Percentiles rank a stretch among this genome's conserved stretches.
phyloP scores from a whole-genome alignment of 92 coral and sea anemone species.

The Galaxea fascicularis region DNA sequence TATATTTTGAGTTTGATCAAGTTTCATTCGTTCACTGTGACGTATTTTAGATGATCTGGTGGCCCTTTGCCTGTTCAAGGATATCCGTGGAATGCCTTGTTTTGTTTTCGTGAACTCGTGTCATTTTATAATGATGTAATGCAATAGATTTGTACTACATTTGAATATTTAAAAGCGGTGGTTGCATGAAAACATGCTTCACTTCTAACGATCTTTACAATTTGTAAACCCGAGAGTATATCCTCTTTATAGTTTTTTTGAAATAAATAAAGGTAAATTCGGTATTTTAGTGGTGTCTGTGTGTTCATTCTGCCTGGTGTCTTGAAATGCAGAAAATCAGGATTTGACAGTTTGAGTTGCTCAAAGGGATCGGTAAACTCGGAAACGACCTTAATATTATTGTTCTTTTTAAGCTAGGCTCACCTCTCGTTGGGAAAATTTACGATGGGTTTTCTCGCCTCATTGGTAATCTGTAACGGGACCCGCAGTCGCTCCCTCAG shows the following conservation, averaged over 20 bases:
- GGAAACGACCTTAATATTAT: too few relatives aligned
- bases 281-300: not conserved
- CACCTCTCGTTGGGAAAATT: too few relatives aligned
- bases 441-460: too few relatives aligned
- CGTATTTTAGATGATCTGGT: not conserved
- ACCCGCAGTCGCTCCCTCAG: too few relatives aligned
- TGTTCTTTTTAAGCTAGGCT: too few relatives aligned
- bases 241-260: not conserved
- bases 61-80: not conserved
- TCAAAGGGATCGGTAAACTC: too few relatives aligned
- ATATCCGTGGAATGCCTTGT: not conserved
- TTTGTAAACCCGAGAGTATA: not conserved
- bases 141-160: not conserved
- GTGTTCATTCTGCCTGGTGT: not conserved
- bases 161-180: constrained; percentile 2
- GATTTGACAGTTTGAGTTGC: too few relatives aligned
- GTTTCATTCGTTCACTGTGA: not conserved
- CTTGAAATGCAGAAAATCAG: too few relatives aligned
- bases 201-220: not conserved
- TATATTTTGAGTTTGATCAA: constrained; percentile 22
- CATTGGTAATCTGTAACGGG: too few relatives aligned
- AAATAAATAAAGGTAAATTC: constrained; percentile 1
- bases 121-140: not conserved
- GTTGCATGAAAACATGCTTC: not conserved
- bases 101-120: not conserved